phyloP scores from a whole-genome alignment of 2,888 invertebrate genomes.

The Lasioglossum vierecki region DNA sequence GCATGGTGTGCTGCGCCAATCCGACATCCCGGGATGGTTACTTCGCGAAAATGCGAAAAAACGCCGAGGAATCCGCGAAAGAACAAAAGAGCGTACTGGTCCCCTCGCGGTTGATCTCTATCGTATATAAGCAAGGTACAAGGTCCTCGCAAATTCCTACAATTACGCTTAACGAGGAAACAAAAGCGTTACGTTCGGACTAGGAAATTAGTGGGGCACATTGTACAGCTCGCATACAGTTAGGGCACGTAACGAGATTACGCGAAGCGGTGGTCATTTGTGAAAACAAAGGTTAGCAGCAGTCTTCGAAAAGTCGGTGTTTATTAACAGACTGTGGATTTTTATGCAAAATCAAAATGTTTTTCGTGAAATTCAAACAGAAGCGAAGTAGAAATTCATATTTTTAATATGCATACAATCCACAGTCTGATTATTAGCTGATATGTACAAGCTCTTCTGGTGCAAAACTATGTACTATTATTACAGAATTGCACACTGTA shows the following conservation, averaged over 20 bases:
- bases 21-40: slow-evolving; percentile 47
- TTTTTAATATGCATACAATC: not conserved
- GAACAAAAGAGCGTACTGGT: slow-evolving; percentile 43
- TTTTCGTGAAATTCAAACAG: not conserved
- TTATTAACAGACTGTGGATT: not conserved
- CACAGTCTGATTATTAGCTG: not conserved
- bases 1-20: slow-evolving; percentile 75
- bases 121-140: slow-evolving; percentile 59
- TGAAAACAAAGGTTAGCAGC: slow-evolving; percentile 10
- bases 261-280: not conserved
- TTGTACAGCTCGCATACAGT: slow-evolving; percentile 29
- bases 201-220: slow-evolving; percentile 47
- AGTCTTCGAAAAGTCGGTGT: not conserved
- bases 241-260: slow-evolving; percentile 25
- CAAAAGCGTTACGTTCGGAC: slow-evolving; percentile 46
- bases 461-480: slow-evolving; percentile 7
- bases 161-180: slow-evolving; percentile 66
- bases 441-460: slow-evolving; percentile 27
- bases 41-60: slow-evolving; percentile 12
- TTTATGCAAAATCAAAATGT: not conserved
- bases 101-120: slow-evolving; percentile 38
- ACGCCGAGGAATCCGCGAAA: slow-evolving; percentile 9
- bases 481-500: not conserved
- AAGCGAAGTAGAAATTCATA: not conserved
- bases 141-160: slow-evolving; percentile 58